These are phyloP conservation scores for Heliconius hortense DNA, from an alignment of 2,888 invertebrate genomes.

Conservation along the genomic window DNA sequence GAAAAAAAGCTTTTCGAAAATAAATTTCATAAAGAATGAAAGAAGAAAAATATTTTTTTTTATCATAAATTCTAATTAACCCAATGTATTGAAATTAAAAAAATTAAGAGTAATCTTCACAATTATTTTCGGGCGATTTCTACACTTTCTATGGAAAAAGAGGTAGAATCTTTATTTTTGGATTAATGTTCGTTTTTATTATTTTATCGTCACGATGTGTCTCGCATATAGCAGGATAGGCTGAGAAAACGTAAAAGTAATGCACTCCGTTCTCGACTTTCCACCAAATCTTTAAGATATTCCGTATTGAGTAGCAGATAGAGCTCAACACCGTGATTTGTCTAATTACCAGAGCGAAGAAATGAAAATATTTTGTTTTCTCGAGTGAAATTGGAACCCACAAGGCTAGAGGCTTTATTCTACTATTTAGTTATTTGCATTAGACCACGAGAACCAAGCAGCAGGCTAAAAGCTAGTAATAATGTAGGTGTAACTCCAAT, in stretches of 20 bases:
- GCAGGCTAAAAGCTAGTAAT: no score
- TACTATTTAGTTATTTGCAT: no score
- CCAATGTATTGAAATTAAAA: constrained; percentile 25
- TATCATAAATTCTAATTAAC: constrained; percentile 3
- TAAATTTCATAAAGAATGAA: no score
- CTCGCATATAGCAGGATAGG: background rate
- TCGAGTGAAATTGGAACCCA: no score
- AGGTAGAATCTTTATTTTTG: background rate
- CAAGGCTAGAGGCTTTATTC: no score
- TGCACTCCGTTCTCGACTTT: background rate
- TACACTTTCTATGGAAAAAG: background rate
- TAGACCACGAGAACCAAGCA: no score
- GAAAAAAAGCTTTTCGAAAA: background rate
- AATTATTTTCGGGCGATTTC: constrained; percentile 22
- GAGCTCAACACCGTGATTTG: no score
- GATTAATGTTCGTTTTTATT: background rate
- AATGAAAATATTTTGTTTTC: no score
- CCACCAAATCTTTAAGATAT: background rate
- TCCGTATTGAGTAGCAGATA: no score
- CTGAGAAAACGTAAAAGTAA: background rate
- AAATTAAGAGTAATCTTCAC: constrained; percentile 28
- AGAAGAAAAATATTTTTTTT: background rate
- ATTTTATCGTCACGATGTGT: background rate
- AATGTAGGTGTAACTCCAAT: no score
- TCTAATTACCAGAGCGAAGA: no score